phyloP scores from a whole-genome alignment of 2,113 vertebrate genomes.

The Boleophthalmus pectinirostris region DNA sequence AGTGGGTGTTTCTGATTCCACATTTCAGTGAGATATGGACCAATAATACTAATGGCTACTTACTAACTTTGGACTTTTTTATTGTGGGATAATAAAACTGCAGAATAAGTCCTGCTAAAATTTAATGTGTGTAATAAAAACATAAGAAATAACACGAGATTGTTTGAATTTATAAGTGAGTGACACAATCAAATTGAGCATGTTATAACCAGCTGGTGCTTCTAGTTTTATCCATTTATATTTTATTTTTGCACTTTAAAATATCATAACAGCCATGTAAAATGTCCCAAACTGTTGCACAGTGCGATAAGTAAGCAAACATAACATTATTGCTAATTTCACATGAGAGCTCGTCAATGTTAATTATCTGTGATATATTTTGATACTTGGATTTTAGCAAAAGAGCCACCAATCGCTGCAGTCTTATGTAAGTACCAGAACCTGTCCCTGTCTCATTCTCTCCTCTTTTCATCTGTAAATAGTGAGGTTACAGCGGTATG shows the following conservation, averaged over 20 bases:
- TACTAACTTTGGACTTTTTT: background rate
- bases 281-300: background rate
- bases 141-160: too few species aligned
- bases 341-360: background rate
- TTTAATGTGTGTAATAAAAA: too few species aligned
- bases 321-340: background rate
- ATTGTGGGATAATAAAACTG: background rate
- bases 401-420: background rate
- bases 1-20: background rate
- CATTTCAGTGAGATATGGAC: background rate
- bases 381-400: background rate
- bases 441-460: background rate
- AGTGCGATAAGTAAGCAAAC: background rate
- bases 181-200: background rate
- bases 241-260: background rate
- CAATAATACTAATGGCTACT: too few species aligned
- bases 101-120: background rate
- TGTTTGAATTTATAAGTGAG: background rate
- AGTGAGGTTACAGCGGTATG: background rate
- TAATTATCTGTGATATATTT: slow-evolving; percentile 2
- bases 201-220: background rate
- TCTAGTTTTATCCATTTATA: background rate
- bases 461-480: slow-evolving; percentile 5
- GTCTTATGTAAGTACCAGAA: background rate
- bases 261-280: background rate